Base-by-base conservation (phyloP, 2,888 invertebrate species). In the Tethea ocularis region DNA sequence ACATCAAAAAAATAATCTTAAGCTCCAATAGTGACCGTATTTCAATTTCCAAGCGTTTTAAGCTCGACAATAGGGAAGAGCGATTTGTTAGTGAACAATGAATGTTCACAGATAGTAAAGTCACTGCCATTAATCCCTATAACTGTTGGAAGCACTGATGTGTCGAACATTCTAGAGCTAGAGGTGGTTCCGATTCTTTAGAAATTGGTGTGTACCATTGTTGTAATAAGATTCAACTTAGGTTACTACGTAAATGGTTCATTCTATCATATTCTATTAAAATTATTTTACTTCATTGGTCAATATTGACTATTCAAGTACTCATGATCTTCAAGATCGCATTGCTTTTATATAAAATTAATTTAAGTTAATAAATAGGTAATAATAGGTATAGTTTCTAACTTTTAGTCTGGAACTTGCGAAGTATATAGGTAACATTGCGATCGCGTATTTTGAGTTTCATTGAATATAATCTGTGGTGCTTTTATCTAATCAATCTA, bases 101-200 rank as follows among this genome's bases (percentile, higher is more conserved):
- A 75, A 69, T 61, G 71, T 61, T 60, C 66, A 38, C 54, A 71
- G 73, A 74, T 72, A 74, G 71, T 73, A 69, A 59, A 74, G 69
- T 77, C 72, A 72, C 61, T 56, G 24, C 69, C 75, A 77, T 77
- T 76, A 70, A 77, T 76, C 68, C 68, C 69, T 66, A 75, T 75
- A 75, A 69, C 67, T 67, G 61, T 59, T 58, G 57, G 57, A 57
- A 41, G 57, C 62, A 46, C 51, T 54, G 53, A 58, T 53, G n/a
- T 29, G 41, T 58, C 52, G 22, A 38, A 20, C n/a, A 38, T 23
- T 52, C 51, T 38, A 53, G 52, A 61, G 64, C 46, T 46, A 10
- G 15, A 38, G 15, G n/a, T 38, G n/a, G 38, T 38, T 38, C 10
- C 38, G 38, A 46, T 46, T 46, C 46, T 46, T n/a, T 46, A 20